Evolutionary conservation across 2,113 vertebrate species (phyloP).

Genomic region (Otus sunia): DNA sequence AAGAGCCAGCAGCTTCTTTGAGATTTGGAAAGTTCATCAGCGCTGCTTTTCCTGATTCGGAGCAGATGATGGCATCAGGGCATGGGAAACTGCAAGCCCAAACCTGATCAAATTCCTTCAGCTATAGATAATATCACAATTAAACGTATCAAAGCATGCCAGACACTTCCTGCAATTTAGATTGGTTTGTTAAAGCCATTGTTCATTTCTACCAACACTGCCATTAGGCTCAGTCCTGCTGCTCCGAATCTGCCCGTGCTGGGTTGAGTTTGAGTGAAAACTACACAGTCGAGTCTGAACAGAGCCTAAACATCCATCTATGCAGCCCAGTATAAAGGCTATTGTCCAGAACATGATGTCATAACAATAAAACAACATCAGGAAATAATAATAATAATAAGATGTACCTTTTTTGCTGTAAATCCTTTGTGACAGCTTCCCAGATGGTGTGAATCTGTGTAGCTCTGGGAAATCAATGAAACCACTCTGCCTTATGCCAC

Average conservation of each 20-base stretch:
- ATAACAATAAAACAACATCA: neutral
- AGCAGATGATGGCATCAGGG: neutral
- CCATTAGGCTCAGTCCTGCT: rapidly evolving
- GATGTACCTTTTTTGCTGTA: neutral
- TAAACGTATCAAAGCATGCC: neutral
- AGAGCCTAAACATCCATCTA: neutral
- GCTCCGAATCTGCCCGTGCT: rapidly evolving
- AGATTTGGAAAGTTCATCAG: neutral
- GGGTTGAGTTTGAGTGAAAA: neutral
- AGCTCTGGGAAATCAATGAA: neutral
- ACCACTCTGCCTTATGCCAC: neutral
- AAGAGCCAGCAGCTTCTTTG: neutral
- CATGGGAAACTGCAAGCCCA: neutral
- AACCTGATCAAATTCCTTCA: neutral
- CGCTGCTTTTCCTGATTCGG: neutral
- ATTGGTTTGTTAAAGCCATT: neutral
- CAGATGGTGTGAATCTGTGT: neutral
- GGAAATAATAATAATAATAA: neutral
- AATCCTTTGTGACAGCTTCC: neutral
- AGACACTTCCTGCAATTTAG: neutral
- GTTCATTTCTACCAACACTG: neutral
- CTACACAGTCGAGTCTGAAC: neutral
- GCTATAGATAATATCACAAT: neutral
- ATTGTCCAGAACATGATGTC: neutral
- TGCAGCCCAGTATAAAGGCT: neutral